A percentile compares a stretch with the other conserved stretches of the same genome.
Conservation (phyloP, 2,797 vertebrate species). For the Pipistrellus nathusii region DNA sequence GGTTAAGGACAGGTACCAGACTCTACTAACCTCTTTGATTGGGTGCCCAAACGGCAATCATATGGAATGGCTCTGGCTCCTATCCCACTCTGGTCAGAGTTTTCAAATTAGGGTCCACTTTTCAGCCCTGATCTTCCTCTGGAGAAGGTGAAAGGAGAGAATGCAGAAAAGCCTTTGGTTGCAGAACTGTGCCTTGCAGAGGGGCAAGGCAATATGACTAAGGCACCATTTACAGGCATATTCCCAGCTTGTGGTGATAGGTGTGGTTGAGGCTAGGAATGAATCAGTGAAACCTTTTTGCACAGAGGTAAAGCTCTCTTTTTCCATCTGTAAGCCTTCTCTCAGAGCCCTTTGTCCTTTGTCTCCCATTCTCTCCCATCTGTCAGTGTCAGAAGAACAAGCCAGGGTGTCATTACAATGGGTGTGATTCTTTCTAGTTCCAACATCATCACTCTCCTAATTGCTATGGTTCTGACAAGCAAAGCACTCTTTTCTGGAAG, state of each 20-base stretch:
- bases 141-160: not conserved
- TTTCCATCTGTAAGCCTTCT: slow-evolving; percentile 29
- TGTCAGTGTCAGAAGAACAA: slow-evolving; percentile 33
- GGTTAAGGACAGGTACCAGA: not conserved
- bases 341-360: not conserved
- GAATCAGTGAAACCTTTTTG: slow-evolving; percentile 42
- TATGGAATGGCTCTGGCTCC: not conserved
- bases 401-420: not conserved
- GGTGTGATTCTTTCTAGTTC: slow-evolving; percentile 13
- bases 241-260: not conserved
- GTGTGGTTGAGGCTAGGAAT: slow-evolving; percentile 13
- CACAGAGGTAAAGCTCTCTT: not conserved
- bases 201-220: not conserved
- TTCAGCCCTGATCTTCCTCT: not conserved
- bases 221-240: not conserved
- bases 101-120: not conserved
- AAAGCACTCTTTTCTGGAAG: slow-evolving; percentile 27
- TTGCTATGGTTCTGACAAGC: slow-evolving; percentile 12
- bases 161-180: not conserved
- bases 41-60: not conserved
- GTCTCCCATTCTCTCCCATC: not conserved
- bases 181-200: not conserved
- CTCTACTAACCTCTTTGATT: not conserved
- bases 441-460: slow-evolving; percentile 1
- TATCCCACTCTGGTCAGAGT: not conserved